Conservation (phyloP, 1,140 invertebrate genomes). For the Brachionus manjavacas region DNA sequence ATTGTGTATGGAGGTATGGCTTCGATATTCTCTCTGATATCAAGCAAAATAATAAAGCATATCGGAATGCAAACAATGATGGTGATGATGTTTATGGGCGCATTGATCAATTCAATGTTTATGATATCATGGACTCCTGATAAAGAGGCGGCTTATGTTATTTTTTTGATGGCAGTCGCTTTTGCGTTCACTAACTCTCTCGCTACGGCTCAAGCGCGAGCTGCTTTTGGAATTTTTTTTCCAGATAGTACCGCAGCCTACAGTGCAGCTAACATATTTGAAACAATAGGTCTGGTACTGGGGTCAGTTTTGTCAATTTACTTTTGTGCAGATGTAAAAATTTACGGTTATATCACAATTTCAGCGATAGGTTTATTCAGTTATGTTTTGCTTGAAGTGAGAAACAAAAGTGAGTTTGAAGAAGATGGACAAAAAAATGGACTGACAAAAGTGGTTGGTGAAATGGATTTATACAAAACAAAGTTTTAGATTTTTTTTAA, state of each 20-base stretch:
- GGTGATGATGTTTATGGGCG: slow-evolving; percentile 36
- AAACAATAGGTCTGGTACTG: slow-evolving; percentile 18
- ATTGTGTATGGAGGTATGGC: slow-evolving; percentile 18
- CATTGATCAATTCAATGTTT: slow-evolving; percentile 24
- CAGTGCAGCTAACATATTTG: slow-evolving; percentile 8
- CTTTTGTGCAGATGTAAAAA: slow-evolving; percentile 10
- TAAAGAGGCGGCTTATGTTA: not conserved
- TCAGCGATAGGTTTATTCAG: not conserved
- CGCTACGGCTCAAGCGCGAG: slow-evolving; percentile 24
- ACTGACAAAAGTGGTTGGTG: not conserved
- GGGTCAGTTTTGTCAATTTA: slow-evolving; percentile 26
- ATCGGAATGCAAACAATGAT: not conserved
- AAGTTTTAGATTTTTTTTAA: too few relatives aligned
- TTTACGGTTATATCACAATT: slow-evolving; percentile 19
- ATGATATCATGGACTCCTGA: slow-evolving; percentile 34
- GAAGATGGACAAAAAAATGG: not conserved
- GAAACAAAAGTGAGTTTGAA: not conserved
- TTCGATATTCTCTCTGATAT: slow-evolving; percentile 7
- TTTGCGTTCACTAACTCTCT: slow-evolving; percentile 32
- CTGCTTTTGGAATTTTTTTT: slow-evolving; percentile 40
- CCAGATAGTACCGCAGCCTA: not conserved
- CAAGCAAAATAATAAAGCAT: not conserved
- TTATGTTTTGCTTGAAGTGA: slow-evolving; percentile 11
- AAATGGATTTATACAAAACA: not conserved
- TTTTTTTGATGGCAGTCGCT: slow-evolving; percentile 1